Evolutionary conservation across 2,888 invertebrate genomes (phyloP).

Genomic region (Liopterus haemorrhoidalis): DNA sequence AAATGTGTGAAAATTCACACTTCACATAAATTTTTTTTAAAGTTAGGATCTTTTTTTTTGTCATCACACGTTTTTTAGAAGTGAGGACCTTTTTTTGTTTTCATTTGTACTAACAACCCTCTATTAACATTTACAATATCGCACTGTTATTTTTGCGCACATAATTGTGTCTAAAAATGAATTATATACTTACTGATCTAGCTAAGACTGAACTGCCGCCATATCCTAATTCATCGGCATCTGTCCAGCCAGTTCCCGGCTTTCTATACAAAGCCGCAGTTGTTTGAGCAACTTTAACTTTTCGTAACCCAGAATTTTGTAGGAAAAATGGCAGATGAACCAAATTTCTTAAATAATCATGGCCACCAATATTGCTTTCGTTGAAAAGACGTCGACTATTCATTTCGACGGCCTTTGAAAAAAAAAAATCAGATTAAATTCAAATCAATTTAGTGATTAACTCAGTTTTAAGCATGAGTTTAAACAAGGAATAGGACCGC

Average conservation of each 20-base stretch:
- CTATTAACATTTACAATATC: too few species aligned
- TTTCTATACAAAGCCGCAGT: conserved; percentile 57
- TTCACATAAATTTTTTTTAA: too few species aligned
- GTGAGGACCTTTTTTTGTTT: too few species aligned
- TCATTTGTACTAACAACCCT: too few species aligned
- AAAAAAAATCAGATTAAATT: conserved; percentile 30
- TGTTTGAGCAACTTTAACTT: conserved; percentile 81
- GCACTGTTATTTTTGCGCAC: too few species aligned
- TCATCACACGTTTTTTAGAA: too few species aligned
- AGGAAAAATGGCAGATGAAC: conserved; percentile 97
- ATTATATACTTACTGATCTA: conserved; percentile 48
- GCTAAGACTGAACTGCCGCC: conserved; percentile 47
- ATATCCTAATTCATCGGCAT: conserved; percentile 49
- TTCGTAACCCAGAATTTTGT: conserved; percentile 90
- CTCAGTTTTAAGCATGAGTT: neutral
- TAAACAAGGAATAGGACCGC: conserved; percentile 2
- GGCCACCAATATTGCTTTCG: conserved; percentile 90
- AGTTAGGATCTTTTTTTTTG: too few species aligned
- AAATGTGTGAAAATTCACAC: too few species aligned
- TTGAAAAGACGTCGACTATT: conserved; percentile 81
- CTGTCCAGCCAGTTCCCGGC: conserved; percentile 43
- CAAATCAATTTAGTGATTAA: too few species aligned
- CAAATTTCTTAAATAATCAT: conserved; percentile 90
- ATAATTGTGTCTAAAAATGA: too few species aligned
- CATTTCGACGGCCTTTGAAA: conserved; percentile 81